Percentiles rank a stretch among this genome's conserved stretches.
These are phyloP conservation scores for Platerodrilus igneus DNA, from an alignment of 2,888 invertebrate genomes.

Conservation along the genomic window DNA sequence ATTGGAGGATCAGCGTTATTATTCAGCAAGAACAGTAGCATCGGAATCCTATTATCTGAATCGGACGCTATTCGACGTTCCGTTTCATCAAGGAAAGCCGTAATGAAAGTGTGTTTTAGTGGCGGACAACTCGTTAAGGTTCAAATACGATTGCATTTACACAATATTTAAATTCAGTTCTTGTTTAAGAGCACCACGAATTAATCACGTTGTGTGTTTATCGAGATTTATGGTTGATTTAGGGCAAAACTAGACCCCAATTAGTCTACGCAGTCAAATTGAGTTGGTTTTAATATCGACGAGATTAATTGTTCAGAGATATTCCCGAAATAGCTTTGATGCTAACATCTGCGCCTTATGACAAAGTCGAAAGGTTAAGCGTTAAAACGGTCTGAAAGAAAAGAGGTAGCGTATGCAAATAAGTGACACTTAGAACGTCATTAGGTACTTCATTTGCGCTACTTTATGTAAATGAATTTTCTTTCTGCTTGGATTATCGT, in stretches of 20 bases:
- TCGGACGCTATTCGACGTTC: slow-evolving; percentile 19
- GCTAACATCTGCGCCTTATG: neutral
- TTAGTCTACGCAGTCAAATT: slow-evolving; percentile 22
- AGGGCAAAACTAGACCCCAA: slow-evolving; percentile 14
- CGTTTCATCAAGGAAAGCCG: slow-evolving; percentile 19
- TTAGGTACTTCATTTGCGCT: slow-evolving; percentile 22
- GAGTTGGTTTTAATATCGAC: slow-evolving; percentile 22
- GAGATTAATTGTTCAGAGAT: slow-evolving; percentile 22
- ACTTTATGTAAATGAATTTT: slow-evolving; percentile 23
- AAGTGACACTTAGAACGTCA: slow-evolving; percentile 19
- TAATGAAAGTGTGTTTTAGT: slow-evolving; percentile 22
- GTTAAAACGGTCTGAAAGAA: slow-evolving; percentile 4
- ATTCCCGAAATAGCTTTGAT: slow-evolving; percentile 6
- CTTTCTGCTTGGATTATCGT: slow-evolving; percentile 22
- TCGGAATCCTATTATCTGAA: slow-evolving; percentile 20
- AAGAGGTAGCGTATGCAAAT: slow-evolving; percentile 19
- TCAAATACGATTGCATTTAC: slow-evolving; percentile 19
- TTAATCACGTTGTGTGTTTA: slow-evolving; percentile 17
- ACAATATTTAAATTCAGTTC: slow-evolving; percentile 20
- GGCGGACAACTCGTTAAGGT: slow-evolving; percentile 20
- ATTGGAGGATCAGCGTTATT: slow-evolving; percentile 20
- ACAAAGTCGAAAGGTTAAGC: neutral
- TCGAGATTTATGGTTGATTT: slow-evolving; percentile 27
- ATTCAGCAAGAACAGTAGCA: slow-evolving; percentile 20
- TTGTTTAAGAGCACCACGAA: slow-evolving; percentile 5